A percentile compares a stretch with the other conserved stretches of the same genome.
Evolutionary conservation across 2,797 vertebrate genomes (phyloP).

Genomic region (Moxostoma hubbsi): DNA sequence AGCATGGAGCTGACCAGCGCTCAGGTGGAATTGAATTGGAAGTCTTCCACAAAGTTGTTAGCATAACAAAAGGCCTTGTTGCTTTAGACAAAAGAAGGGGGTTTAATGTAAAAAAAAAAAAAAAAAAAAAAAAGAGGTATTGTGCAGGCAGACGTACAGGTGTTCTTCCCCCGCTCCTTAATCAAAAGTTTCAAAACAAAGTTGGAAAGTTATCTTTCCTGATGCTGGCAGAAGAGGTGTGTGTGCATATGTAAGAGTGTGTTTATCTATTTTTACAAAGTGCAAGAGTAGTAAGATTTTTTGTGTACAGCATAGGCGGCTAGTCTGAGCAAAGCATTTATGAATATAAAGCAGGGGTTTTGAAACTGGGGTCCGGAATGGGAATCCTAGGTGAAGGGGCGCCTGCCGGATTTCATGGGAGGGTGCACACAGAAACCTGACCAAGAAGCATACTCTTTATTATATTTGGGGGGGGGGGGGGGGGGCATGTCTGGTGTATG

Average conservation of each 20-base stretch:
- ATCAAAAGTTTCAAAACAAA: conserved; percentile 84
- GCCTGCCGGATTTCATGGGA: too few relatives aligned
- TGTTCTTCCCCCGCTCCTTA: conserved; percentile 75
- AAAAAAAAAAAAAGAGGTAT: conserved; percentile 78
- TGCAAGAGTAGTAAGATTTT: background rate
- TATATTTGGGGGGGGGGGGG: too few relatives aligned
- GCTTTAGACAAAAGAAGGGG: conserved; percentile 89
- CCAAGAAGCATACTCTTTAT: too few relatives aligned
- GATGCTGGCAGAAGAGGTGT: conserved; percentile 40
- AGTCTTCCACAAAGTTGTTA: conserved; percentile 88
- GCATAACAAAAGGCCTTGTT: conserved; percentile 92
- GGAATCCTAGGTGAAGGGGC: too few relatives aligned
- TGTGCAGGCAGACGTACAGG: conserved; percentile 81
- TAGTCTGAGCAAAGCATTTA: background rate
- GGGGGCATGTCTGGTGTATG: too few relatives aligned
- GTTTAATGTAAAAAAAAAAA: conserved; percentile 85
- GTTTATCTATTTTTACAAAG: conserved; percentile 56
- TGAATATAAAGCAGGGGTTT: background rate
- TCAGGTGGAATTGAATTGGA: conserved; percentile 97
- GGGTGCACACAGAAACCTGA: too few relatives aligned
- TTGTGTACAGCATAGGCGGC: background rate
- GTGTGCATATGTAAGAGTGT: background rate
- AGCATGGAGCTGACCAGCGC: conserved; percentile 88
- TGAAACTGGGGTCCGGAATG: too few relatives aligned
- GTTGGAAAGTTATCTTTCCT: conserved; percentile 70